Base-by-base conservation (phyloP, 1,140 invertebrate genomes). In the Drosophila kanapiae region DNA sequence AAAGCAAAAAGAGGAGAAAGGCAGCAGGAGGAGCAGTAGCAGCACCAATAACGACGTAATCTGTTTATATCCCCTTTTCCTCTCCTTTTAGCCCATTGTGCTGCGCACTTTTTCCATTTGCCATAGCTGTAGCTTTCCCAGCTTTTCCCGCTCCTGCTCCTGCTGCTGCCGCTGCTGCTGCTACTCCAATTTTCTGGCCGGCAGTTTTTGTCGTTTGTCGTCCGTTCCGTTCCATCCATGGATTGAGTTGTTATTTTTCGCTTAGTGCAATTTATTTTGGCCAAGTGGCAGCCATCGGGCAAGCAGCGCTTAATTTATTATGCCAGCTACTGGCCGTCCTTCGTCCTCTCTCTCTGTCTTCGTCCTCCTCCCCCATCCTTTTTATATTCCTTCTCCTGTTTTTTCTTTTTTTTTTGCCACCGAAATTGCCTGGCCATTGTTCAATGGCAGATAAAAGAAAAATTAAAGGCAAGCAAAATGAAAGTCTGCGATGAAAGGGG, bases 201-300 rank as follows among this genome's bases (percentile, higher is more conserved):
- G 43, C 80, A 90, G 78, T 85, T 90, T 88, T 88, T 88, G 85
- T 88, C 85, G 83, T 81, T 83, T 69, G 75, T 83, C 76, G 64
- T 77, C 74, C 51, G 61, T 65, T 63, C 58, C 49, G 53, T 64
- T 69, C 65, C 69, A 62, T 76, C 74, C 64, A 65, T 81, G 74
- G 78, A 88, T 88, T 88, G 85, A 88, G 85, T 88, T 88, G 85
- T 88, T 88, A 88, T 88, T 88, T 88, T 88, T 88, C 85, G 85
- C 85, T 88, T 88, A 90, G 85, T 88, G 85, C 85, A 88, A 88
- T 88, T 88, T 88, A 88, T 88, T 88, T 88, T 90, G 86, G 85
- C 85, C 81, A 88, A 90, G 86, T 90, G 85, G 80, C 85, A 88
- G 86, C 65, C 81, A 84, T 75, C 75, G 84, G 81, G 69, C 84